phyloP scores from a whole-genome alignment of 37 sponge, comb jelly and placozoan genomes.

The Amphimedon queenslandica region DNA sequence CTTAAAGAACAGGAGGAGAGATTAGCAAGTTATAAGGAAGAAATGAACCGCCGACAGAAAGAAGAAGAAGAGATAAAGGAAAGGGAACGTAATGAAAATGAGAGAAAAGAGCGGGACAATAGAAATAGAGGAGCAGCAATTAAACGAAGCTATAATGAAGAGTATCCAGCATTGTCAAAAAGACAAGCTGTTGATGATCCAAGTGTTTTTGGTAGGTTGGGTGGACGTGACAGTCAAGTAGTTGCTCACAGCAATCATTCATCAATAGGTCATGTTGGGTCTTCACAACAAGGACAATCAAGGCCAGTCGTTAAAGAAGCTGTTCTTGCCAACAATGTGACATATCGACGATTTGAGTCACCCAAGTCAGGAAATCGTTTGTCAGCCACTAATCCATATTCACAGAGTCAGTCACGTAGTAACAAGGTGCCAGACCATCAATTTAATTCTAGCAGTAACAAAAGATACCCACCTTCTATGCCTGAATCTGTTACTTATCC shows the following conservation, averaged over 20 bases:
- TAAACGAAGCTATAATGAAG: no score
- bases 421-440: neutral
- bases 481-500: neutral
- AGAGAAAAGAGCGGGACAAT: neutral
- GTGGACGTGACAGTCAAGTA: neutral
- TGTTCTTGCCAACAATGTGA: neutral
- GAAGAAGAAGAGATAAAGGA: neutral
- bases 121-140: no score
- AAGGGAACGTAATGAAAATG: neutral
- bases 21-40: neutral
- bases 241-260: no score
- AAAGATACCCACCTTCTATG: neutral
- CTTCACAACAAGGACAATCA: neutral
- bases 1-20: neutral
- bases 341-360: neutral
- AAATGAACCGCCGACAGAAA: neutral
- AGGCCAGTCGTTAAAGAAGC: neutral
- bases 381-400: neutral
- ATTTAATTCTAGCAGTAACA: neutral
- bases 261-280: no score
- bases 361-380: neutral
- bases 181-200: neutral
- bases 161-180: no score
- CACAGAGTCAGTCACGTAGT: neutral
- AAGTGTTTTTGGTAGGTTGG: neutral